These are phyloP conservation scores for Hermaeophaga mercurialis DNA, from an alignment of 2,888 invertebrate species.

Conservation along the genomic window DNA sequence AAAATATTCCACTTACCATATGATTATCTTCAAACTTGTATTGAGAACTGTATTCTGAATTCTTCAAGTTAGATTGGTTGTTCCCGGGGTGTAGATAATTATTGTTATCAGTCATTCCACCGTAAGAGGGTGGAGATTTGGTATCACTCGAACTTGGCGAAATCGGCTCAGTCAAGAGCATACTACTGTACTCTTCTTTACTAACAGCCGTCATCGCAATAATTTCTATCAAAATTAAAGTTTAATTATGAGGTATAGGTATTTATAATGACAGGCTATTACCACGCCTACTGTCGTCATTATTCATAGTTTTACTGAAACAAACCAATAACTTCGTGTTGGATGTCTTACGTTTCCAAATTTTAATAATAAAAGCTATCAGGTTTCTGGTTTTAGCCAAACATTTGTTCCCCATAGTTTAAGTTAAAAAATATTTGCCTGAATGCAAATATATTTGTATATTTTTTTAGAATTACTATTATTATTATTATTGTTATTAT, in stretches of 20 bases:
- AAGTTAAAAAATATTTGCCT: too few relatives aligned
- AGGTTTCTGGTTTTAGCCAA: not conserved
- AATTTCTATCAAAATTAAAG: conserved; percentile 8
- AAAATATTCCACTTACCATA: conserved; percentile 18
- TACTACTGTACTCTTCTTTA: conserved; percentile 15
- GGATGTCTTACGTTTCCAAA: not conserved
- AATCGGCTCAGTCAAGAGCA: conserved; percentile 24
- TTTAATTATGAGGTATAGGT: conserved; percentile 13
- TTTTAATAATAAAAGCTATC: not conserved
- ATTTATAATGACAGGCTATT: conserved; percentile 18
- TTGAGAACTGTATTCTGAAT: conserved; percentile 5
- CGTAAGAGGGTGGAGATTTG: conserved; percentile 21
- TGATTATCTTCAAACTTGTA: conserved; percentile 17
- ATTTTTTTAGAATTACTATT: too few relatives aligned
- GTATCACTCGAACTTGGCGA: conserved; percentile 26
- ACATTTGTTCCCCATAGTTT: too few relatives aligned
- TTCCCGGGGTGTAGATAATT: conserved; percentile 12
- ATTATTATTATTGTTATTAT: too few relatives aligned
- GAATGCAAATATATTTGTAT: too few relatives aligned
- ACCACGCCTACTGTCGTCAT: conserved; percentile 10
- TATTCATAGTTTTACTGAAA: not conserved
- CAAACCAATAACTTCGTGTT: not conserved
- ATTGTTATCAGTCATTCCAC: not conserved
- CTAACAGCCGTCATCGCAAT: conserved; percentile 12
- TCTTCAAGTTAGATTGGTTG: conserved; percentile 1